Conservation (phyloP, 2,888 invertebrate species). For the Hetaerina titia region DNA sequence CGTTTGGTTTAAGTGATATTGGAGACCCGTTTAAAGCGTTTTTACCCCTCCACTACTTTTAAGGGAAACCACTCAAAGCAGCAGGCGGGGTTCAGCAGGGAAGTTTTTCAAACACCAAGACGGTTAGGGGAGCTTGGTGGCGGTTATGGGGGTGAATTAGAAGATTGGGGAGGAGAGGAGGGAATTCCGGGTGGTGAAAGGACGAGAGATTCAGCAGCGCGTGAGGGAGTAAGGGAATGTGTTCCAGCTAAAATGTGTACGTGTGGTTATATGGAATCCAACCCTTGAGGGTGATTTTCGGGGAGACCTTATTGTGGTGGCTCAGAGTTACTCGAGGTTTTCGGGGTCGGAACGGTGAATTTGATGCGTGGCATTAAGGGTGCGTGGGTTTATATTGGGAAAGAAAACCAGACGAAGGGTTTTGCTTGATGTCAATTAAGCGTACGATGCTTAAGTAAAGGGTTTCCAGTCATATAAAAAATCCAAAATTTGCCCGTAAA, state of each 20-base stretch:
- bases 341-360: neutral
- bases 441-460: too few relatives aligned
- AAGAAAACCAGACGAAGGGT: too few relatives aligned
- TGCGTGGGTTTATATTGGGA: too few relatives aligned
- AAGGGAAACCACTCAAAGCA: neutral
- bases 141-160: neutral
- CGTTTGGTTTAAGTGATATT: slow-evolving; percentile 59
- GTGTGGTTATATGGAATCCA: neutral
- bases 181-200: neutral
- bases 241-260: neutral
- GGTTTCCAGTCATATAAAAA: too few relatives aligned
- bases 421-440: too few relatives aligned
- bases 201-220: neutral
- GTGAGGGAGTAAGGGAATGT: neutral
- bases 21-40: slow-evolving; percentile 34
- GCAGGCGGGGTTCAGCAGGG: neutral
- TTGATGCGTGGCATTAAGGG: too few relatives aligned
- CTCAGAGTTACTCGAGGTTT: neutral
- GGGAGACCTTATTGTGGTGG: neutral
- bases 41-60: neutral
- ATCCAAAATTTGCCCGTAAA: too few relatives aligned
- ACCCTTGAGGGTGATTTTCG: neutral
- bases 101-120: slow-evolving; percentile 8
- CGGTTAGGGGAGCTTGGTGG: neutral
- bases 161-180: neutral